A percentile compares a stretch with the other conserved stretches of the same genome.
Conservation (phyloP, 2,888 invertebrate genomes). For the Eudemis profundana region DNA sequence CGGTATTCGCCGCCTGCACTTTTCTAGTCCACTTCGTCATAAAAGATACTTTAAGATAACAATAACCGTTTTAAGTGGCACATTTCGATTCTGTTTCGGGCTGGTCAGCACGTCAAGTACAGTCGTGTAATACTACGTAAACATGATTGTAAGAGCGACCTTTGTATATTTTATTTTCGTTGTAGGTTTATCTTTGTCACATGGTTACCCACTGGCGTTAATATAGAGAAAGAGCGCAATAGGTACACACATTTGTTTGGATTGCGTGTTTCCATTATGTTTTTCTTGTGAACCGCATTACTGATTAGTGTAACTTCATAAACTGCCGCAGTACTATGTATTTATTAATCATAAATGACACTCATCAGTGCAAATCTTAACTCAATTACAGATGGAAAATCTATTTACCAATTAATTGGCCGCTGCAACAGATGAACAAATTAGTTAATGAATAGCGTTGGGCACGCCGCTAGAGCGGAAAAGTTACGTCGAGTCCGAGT, state of each 20-base stretch:
- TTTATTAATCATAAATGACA: not conserved
- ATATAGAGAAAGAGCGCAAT: too few species aligned
- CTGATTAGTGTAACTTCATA: too few species aligned
- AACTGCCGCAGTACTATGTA: too few species aligned
- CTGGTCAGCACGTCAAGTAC: constrained; percentile 3
- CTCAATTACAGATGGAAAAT: constrained; percentile 11
- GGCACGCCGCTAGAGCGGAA: constrained; percentile 19
- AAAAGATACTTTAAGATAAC: constrained; percentile 32
- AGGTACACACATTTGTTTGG: too few species aligned
- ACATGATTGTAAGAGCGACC: not conserved
- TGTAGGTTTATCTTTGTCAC: not conserved
- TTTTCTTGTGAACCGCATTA: too few species aligned
- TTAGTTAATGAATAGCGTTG: constrained; percentile 16
- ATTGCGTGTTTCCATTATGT: too few species aligned
- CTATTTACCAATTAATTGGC: constrained; percentile 12
- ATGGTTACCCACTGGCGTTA: too few species aligned
- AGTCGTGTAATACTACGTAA: not conserved
- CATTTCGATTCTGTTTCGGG: constrained; percentile 14
- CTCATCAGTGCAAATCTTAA: not conserved
- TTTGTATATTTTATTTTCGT: not conserved
- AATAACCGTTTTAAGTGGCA: constrained; percentile 29
- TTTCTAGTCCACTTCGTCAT: constrained; percentile 24
- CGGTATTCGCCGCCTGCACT: constrained; percentile 23
- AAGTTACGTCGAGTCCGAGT: constrained; percentile 8
- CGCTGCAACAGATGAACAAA: constrained; percentile 3